Conservation (phyloP, 2,888 invertebrate species). For the Agonopterix heracliana region DNA sequence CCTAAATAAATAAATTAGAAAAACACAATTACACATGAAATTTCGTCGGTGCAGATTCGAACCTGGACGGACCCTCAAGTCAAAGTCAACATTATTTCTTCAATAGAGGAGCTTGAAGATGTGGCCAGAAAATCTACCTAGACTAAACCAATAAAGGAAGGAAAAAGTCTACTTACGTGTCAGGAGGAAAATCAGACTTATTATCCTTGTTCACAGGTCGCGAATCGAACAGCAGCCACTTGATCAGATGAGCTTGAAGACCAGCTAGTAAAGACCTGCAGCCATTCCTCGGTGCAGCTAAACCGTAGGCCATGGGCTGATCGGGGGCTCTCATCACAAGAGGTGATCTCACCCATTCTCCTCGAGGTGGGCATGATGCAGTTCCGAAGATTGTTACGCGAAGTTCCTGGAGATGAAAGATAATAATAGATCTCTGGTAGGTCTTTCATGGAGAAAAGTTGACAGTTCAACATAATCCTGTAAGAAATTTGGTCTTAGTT, state of each 20-base stretch:
- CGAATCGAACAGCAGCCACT: slow-evolving; percentile 80
- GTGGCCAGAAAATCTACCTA: no score
- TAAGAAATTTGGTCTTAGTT: not conserved
- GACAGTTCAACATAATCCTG: not conserved
- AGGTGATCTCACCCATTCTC: slow-evolving; percentile 83
- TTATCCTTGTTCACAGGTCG: slow-evolving; percentile 64
- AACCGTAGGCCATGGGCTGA: slow-evolving; percentile 78
- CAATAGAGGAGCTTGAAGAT: no score
- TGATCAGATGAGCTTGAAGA: slow-evolving; percentile 82
- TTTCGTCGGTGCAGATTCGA: no score
- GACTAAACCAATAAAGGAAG: not conserved
- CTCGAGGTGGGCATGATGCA: slow-evolving; percentile 80
- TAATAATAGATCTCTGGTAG: not conserved
- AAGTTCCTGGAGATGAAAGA: slow-evolving; percentile 64
- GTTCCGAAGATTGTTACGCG: slow-evolving; percentile 80
- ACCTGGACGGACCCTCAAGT: no score
- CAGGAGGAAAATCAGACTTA: slow-evolving; percentile 64
- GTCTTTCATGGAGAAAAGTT: not conserved
- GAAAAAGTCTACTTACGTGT: slow-evolving; percentile 59
- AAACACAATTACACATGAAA: no score
- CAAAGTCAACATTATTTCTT: no score
- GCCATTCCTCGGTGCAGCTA: slow-evolving; percentile 80
- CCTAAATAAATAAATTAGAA: no score
- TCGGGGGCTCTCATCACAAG: slow-evolving; percentile 78
- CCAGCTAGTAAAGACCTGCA: slow-evolving; percentile 79